Percentiles rank a stretch among this genome's conserved stretches.
These are phyloP conservation scores for Cololabis saira DNA, from an alignment of 2,113 vertebrate genomes.

Conservation along the genomic window DNA sequence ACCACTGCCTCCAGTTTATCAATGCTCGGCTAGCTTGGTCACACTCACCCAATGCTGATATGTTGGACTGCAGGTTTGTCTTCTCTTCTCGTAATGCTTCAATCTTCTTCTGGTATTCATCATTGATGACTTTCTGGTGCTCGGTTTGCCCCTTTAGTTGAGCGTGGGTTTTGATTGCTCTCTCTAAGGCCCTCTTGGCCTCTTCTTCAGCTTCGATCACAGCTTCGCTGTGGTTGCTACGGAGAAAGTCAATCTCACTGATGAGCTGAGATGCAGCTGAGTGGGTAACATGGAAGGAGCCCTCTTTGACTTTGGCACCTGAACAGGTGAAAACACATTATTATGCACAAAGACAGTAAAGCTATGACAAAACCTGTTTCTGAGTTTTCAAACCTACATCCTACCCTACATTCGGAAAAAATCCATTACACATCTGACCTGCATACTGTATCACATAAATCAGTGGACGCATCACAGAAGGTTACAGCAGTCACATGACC, in stretches of 20 bases:
- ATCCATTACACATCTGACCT: too few relatives aligned
- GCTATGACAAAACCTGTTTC: too few relatives aligned
- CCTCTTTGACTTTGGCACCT: constrained; percentile 38
- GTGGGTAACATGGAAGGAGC: not conserved
- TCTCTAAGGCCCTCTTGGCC: constrained; percentile 22
- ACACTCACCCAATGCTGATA: constrained; percentile 35
- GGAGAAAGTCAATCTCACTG: constrained; percentile 40
- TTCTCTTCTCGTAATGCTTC: constrained; percentile 40
- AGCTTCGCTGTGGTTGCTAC: constrained; percentile 43
- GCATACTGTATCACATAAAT: too few relatives aligned
- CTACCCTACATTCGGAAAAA: too few relatives aligned
- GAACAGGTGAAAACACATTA: not conserved
- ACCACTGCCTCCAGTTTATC: too few relatives aligned
- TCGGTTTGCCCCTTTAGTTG: constrained; percentile 27
- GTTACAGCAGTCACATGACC: too few relatives aligned
- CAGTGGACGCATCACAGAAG: too few relatives aligned
- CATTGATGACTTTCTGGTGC: constrained; percentile 15
- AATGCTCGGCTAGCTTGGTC: too few relatives aligned
- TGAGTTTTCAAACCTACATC: too few relatives aligned
- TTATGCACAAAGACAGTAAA: too few relatives aligned
- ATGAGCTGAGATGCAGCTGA: constrained; percentile 19
- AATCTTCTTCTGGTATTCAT: constrained; percentile 30
- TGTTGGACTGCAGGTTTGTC: constrained; percentile 25
- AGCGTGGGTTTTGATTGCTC: not conserved
- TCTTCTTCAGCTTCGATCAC: constrained; percentile 18